phyloP scores from a whole-genome alignment of 2,113 vertebrate species.

The Nycticebus coucang region DNA sequence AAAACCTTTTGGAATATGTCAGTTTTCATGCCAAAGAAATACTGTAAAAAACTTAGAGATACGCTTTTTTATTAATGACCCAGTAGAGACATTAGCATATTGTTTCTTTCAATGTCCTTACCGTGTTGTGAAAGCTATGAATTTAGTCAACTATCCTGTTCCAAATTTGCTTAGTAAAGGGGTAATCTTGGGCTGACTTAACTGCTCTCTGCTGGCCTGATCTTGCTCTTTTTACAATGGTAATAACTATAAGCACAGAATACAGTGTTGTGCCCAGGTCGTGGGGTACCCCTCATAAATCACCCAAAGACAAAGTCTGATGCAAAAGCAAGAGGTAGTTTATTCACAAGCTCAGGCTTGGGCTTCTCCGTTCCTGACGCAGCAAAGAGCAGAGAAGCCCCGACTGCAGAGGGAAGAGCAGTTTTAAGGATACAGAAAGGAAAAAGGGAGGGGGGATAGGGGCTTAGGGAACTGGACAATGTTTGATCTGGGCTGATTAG shows the following conservation, averaged over 20 bases:
- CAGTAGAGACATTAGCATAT: neutral
- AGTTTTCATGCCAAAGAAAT: neutral
- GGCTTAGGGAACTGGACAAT: no score
- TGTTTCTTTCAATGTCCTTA: neutral
- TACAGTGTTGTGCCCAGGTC: no score
- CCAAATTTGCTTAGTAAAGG: neutral
- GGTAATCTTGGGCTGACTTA: neutral
- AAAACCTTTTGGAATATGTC: neutral
- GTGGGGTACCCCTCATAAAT: no score
- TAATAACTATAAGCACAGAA: neutral
- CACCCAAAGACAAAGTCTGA: no score
- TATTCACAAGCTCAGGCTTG: no score
- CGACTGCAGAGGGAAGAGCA: no score
- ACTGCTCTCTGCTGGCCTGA: neutral
- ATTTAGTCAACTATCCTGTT: neutral
- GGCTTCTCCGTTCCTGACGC: no score
- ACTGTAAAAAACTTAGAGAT: neutral
- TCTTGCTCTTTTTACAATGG: neutral
- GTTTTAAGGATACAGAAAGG: no score
- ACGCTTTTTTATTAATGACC: neutral
- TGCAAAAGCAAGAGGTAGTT: no score
- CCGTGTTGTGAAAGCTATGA: neutral
- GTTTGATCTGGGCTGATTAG: no score
- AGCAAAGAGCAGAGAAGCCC: no score
- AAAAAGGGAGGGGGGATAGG: no score